These are phyloP conservation scores for Ligdia adustata DNA, from an alignment of 2,888 invertebrate genomes.

Conservation along the genomic window DNA sequence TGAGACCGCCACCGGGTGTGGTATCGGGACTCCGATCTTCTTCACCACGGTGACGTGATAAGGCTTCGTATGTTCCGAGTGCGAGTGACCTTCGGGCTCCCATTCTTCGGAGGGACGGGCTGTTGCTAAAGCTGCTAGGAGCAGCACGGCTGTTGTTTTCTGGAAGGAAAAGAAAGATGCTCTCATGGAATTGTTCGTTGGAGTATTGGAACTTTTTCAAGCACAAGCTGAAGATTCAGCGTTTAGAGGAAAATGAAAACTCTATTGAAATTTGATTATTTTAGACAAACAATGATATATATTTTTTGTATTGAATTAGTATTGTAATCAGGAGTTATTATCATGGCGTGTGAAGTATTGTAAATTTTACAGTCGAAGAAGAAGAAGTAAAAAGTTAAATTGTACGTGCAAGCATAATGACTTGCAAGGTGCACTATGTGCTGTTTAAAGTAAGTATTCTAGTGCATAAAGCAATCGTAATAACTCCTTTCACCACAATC, in stretches of 20 bases:
- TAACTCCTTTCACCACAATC: slow-evolving; percentile 38
- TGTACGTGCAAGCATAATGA: neutral
- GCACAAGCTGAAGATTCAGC: neutral
- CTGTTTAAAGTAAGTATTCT: slow-evolving; percentile 3
- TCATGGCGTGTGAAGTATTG: too few relatives aligned
- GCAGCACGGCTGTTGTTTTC: slow-evolving; percentile 72
- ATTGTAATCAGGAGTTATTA: too few relatives aligned
- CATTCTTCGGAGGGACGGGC: slow-evolving; percentile 73
- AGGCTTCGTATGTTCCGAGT: slow-evolving; percentile 87
- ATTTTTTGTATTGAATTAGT: too few relatives aligned
- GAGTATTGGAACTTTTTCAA: too few relatives aligned
- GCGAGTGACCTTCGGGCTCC: slow-evolving; percentile 84
- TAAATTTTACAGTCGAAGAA: too few relatives aligned
- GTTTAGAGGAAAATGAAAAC: neutral
- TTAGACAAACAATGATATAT: too few relatives aligned
- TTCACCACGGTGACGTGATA: slow-evolving; percentile 88
- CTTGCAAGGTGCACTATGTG: neutral
- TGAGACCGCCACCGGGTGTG: slow-evolving; percentile 88
- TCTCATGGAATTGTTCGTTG: too few relatives aligned
- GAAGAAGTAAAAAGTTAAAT: too few relatives aligned
- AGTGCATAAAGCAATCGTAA: slow-evolving; percentile 16
- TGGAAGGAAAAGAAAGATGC: too few relatives aligned
- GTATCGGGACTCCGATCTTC: slow-evolving; percentile 89
- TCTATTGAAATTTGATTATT: neutral
- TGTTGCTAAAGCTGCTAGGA: slow-evolving; percentile 56